Base-by-base conservation (phyloP, 2,888 invertebrate species). In the Junonia oenone region DNA sequence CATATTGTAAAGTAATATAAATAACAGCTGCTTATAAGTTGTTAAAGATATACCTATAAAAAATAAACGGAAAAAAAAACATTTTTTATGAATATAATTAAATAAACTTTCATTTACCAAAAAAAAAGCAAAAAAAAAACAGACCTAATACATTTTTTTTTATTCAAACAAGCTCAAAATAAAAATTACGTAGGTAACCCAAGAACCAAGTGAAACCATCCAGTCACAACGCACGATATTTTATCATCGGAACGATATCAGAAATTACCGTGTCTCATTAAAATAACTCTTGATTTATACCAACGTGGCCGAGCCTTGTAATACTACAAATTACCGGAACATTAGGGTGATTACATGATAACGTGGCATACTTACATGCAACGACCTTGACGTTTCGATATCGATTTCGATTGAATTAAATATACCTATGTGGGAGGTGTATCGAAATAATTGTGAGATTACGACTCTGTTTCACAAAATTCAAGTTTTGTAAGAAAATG, bases 171-270 rank as follows among this genome's bases (percentile, higher is more conserved):
- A 22, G 5, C 5, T 5, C 5, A 22, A 22, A 22, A 22, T 22
- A 22, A n/a, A n/a, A n/a, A n/a, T n/a, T n/a, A n/a, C n/a, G n/a
- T 22, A 3, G 3, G 5, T 22, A 19, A 29, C 8, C 19, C 27
- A 19, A 56, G 61, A 15, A n/a, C 53, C 50, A 61, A 62, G 55
- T 19, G 50, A 56, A 63, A 45, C 27, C 17, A 40, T 45, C 5
- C 35, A 40, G 51, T 53, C 62, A 54, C 48, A 68, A 59, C 48
- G 58, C 54, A 55, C 63, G 55, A 69, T 66, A 70, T 68, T 62
- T 71, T 69, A 71, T 65, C 68, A 63, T 66, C 65, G 65, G 63
- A 56, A 50, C 63, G 67, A 71, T 70, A 66, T 66, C 64, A 50
- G 43, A 55, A 64, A 66, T 64, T 65, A 66, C 65, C 64, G 63